A percentile compares a stretch with the other conserved stretches of the same genome.
phyloP scores from a whole-genome alignment of 2,113 vertebrate species.

The Stigmatopora nigra region DNA sequence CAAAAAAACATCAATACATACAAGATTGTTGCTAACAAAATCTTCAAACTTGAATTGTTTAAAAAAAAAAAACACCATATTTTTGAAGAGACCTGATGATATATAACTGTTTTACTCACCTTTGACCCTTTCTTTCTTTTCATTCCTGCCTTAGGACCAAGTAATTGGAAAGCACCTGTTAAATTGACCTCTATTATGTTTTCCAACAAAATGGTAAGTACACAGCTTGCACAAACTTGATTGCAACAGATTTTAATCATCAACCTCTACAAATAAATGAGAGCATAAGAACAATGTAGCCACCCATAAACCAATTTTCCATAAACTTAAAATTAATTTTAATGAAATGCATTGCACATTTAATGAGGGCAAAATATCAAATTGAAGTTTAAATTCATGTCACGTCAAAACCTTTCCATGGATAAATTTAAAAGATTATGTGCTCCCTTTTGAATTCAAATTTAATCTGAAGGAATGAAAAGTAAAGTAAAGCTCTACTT shows the following conservation, averaged over 20 bases:
- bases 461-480: not conserved
- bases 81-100: too few relatives aligned
- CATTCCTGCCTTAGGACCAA: slow-evolving; percentile 49
- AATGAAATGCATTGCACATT: not conserved
- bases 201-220: slow-evolving; percentile 41
- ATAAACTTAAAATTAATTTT: slow-evolving; percentile 26
- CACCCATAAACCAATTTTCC: slow-evolving; percentile 37
- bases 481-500: not conserved
- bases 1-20: too few relatives aligned
- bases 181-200: slow-evolving; percentile 42
- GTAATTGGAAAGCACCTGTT: slow-evolving; percentile 67
- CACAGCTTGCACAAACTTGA: slow-evolving; percentile 25
- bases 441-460: not conserved
- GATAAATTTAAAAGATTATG: not conserved
- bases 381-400: not conserved
- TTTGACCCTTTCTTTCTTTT: slow-evolving; percentile 12
- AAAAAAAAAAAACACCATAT: not conserved
- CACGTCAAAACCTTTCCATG: not conserved
- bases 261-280: not conserved
- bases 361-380: not conserved
- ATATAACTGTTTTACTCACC: slow-evolving; percentile 31
- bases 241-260: slow-evolving; percentile 3
- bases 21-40: too few relatives aligned
- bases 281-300: not conserved
- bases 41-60: not conserved